phyloP scores from a whole-genome alignment of 2,888 invertebrate genomes.

The Spilarctia lutea region DNA sequence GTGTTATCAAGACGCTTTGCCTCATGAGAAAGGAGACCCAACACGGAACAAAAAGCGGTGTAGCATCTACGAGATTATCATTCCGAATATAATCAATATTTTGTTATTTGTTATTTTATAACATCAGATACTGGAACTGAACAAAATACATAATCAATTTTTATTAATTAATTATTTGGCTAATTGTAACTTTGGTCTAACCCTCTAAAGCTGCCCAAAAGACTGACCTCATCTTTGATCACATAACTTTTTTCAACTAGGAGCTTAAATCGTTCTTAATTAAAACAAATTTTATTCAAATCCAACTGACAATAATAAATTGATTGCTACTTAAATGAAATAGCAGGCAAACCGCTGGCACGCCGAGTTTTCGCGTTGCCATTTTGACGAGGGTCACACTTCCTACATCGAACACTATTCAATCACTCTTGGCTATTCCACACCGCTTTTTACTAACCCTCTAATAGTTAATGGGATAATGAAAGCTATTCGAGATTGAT shows the following conservation, averaged over 20 bases:
- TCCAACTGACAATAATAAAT: slow-evolving; percentile 43
- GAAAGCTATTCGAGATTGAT: slow-evolving; percentile 38
- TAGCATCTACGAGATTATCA: no score
- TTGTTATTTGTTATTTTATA: background rate
- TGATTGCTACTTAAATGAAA: slow-evolving; percentile 48
- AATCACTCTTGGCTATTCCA: slow-evolving; percentile 65
- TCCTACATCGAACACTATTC: slow-evolving; percentile 59
- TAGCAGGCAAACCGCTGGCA: slow-evolving; percentile 34
- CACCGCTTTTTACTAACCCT: slow-evolving; percentile 32
- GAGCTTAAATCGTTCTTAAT: background rate
- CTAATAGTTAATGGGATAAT: slow-evolving; percentile 35
- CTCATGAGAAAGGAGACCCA: no score
- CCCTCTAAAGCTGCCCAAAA: background rate
- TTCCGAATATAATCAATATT: no score
- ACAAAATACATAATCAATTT: background rate
- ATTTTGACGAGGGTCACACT: slow-evolving; percentile 60
- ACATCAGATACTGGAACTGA: background rate
- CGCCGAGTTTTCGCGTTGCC: slow-evolving; percentile 35
- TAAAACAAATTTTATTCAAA: slow-evolving; percentile 26
- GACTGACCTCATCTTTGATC: background rate
- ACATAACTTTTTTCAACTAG: background rate
- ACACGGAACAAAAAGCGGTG: no score
- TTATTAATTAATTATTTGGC: no score
- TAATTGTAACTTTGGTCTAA: no score
- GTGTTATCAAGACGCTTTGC: no score